These are phyloP conservation scores for Vulpes ferrilata DNA, from an alignment of 2,113 vertebrate genomes.

Conservation along the genomic window DNA sequence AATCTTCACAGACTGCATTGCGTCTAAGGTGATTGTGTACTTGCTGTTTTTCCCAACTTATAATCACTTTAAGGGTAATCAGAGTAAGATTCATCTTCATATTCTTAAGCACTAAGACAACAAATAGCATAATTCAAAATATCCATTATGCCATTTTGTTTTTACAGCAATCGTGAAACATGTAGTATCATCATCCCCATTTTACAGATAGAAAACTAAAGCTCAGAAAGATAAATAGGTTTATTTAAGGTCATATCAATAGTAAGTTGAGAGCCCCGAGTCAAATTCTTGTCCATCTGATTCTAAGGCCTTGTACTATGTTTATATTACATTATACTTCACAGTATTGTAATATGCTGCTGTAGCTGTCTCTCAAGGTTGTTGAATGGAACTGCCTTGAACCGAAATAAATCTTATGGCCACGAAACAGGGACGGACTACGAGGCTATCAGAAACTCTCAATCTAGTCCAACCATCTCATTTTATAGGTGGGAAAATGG, in stretches of 20 bases:
- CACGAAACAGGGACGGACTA: neutral
- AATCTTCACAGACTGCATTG: neutral
- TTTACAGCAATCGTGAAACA: neutral
- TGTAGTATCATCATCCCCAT: neutral
- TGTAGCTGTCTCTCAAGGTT: neutral
- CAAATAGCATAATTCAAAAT: neutral
- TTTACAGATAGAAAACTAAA: constrained; percentile 40
- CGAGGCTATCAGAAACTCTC: neutral
- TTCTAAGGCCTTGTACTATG: neutral
- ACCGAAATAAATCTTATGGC: neutral
- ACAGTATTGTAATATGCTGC: neutral
- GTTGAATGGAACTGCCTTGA: neutral
- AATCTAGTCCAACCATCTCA: neutral
- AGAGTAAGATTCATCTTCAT: neutral
- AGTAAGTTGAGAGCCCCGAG: neutral
- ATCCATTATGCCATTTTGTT: neutral
- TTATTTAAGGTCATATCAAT: neutral
- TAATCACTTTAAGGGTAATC: neutral
- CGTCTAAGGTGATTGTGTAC: neutral
- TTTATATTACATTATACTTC: neutral
- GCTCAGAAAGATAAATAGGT: neutral
- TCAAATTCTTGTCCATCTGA: neutral
- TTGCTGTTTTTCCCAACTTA: neutral
- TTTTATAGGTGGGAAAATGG: neutral
- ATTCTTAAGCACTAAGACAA: neutral